phyloP scores from a whole-genome alignment of 2,888 invertebrate genomes.

The Apotomis turbidana region DNA sequence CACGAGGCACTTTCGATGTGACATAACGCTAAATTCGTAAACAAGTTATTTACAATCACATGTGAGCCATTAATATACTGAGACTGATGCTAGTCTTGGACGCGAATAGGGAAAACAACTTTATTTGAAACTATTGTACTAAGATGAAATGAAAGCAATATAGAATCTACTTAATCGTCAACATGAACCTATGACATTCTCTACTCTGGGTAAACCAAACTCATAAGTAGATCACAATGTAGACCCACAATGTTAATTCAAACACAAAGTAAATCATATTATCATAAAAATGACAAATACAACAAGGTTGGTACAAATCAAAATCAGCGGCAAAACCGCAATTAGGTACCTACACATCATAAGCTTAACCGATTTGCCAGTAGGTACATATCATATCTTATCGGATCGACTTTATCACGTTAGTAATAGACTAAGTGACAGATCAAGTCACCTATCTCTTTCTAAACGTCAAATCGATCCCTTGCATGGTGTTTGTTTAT shows the following conservation, averaged over 20 bases:
- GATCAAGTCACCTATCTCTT: no score
- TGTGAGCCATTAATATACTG: constrained; percentile 11
- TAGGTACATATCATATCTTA: not conserved
- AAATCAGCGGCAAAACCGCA: no score
- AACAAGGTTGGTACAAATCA: not conserved
- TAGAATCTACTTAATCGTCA: no score
- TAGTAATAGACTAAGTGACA: not conserved
- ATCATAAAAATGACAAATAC: not conserved
- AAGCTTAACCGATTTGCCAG: not conserved
- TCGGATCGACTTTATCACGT: not conserved
- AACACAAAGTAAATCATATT: not conserved
- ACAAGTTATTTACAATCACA: constrained; percentile 54
- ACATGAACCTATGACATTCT: no score
- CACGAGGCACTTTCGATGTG: constrained; percentile 65
- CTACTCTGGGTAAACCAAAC: no score
- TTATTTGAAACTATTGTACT: not conserved
- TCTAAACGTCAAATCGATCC: no score
- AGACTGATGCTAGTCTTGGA: not conserved
- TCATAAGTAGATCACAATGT: no score
- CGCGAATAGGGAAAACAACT: not conserved
- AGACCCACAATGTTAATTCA: no score
- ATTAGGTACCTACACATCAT: no score
- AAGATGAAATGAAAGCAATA: no score
- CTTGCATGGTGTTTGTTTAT: no score
- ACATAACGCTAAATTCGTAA: constrained; percentile 56